phyloP scores from a whole-genome alignment of 2,888 invertebrate species.

The Dryobota labecula region DNA sequence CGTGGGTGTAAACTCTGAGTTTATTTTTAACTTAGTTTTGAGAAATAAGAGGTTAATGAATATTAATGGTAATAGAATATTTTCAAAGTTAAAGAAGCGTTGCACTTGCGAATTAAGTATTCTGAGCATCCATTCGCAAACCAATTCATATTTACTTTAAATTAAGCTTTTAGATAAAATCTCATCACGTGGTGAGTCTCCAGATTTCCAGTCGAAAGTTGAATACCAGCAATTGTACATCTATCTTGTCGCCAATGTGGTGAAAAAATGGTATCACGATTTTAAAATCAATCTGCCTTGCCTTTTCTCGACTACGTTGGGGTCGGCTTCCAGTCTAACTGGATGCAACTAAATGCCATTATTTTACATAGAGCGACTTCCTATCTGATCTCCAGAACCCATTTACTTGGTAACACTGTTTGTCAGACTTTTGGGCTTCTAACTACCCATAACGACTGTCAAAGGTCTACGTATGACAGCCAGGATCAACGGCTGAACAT shows the following conservation, averaged over 20 bases:
- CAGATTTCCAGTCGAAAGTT: background rate
- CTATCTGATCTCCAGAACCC: too few species aligned
- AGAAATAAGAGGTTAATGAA: constrained; percentile 13
- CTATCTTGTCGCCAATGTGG: background rate
- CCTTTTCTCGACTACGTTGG: too few species aligned
- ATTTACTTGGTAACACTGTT: background rate
- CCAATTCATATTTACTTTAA: background rate
- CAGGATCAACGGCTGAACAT: background rate
- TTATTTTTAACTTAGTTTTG: constrained; percentile 8
- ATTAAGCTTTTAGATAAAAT: background rate
- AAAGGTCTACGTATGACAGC: background rate
- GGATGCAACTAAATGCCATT: too few species aligned
- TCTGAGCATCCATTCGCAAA: background rate
- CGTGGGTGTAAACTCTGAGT: background rate
- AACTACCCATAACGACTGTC: background rate
- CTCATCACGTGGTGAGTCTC: too few species aligned
- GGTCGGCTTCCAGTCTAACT: too few species aligned
- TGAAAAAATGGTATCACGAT: too few species aligned
- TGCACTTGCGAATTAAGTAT: background rate
- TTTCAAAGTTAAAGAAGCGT: background rate
- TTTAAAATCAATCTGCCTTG: too few species aligned
- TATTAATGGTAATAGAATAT: too few species aligned
- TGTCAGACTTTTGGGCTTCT: too few species aligned
- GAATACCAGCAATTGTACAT: background rate
- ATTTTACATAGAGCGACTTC: too few species aligned